Conservation (phyloP, 2,113 vertebrate species). For the Anguilla rostrata region DNA sequence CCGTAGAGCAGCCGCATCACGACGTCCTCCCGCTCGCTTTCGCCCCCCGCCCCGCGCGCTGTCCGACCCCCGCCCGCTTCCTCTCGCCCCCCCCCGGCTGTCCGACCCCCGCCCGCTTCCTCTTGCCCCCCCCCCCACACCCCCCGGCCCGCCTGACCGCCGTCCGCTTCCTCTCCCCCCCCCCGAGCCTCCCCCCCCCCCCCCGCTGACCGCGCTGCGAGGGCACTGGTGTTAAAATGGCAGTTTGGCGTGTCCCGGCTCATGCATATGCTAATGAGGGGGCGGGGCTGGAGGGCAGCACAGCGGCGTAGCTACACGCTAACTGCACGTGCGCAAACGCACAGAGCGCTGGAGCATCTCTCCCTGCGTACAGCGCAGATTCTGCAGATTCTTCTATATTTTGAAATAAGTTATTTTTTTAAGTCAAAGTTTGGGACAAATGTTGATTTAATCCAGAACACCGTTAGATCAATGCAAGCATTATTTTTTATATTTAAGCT, state of each 20-base stretch:
- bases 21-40: conserved; percentile 11
- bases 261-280: conserved; percentile 31
- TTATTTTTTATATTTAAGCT: too few relatives aligned
- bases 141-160: too few relatives aligned
- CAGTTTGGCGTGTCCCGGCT: not conserved
- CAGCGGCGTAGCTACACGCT: conserved; percentile 14
- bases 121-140: too few relatives aligned
- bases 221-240: conserved; percentile 12
- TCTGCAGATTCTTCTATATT: too few relatives aligned
- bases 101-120: not conserved
- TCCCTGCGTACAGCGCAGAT: too few relatives aligned
- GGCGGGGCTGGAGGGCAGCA: not conserved
- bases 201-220: conserved; percentile 4
- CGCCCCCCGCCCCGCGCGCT: conserved; percentile 52
- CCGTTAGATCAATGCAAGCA: too few relatives aligned
- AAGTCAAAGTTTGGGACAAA: too few relatives aligned
- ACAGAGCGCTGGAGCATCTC: too few relatives aligned
- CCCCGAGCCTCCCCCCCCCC: too few relatives aligned
- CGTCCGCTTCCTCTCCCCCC: too few relatives aligned
- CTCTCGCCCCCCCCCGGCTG: conserved; percentile 26
- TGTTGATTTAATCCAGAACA: too few relatives aligned
- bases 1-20: conserved; percentile 65
- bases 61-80: conserved; percentile 37
- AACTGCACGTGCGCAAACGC: not conserved
- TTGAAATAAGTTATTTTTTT: too few relatives aligned